Conservation (phyloP, 2,113 vertebrate species). For the Falco punctatus region DNA sequence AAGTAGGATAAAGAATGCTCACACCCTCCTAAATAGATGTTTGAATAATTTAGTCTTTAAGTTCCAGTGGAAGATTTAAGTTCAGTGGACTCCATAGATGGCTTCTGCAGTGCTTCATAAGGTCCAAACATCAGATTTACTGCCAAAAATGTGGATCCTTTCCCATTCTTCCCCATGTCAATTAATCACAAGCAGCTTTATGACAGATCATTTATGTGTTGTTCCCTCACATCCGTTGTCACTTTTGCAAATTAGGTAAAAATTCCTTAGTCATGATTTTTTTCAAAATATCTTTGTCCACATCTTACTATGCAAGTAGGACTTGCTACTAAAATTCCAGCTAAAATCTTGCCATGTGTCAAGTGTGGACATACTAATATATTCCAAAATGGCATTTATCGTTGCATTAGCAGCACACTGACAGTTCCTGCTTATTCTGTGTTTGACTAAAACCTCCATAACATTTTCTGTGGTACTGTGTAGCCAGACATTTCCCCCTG, state of each 20-base stretch:
- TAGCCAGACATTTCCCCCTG: not conserved
- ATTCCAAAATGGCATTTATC: not conserved
- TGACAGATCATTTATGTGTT: not conserved
- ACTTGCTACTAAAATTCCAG: not conserved
- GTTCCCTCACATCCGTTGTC: not conserved
- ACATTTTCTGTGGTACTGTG: not conserved
- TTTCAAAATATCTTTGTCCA: not conserved
- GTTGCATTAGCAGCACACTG: not conserved
- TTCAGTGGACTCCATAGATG: not conserved
- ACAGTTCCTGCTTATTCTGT: not conserved
- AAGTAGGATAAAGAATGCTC: not conserved
- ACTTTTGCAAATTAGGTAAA: not conserved
- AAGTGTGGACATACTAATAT: not conserved
- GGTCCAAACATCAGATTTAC: not conserved
- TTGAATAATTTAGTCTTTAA: not conserved
- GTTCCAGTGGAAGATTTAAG: not conserved
- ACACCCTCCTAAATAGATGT: not conserved
- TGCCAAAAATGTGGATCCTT: not conserved
- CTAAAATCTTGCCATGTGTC: not conserved
- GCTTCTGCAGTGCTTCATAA: not conserved
- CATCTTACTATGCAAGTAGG: not conserved
- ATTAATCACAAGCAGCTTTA: not conserved
- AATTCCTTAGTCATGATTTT: not conserved
- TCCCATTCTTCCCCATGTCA: not conserved
- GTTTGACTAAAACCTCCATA: not conserved